Conservation (phyloP, 2,797 vertebrate genomes). For the Oophaga sylvatica region DNA sequence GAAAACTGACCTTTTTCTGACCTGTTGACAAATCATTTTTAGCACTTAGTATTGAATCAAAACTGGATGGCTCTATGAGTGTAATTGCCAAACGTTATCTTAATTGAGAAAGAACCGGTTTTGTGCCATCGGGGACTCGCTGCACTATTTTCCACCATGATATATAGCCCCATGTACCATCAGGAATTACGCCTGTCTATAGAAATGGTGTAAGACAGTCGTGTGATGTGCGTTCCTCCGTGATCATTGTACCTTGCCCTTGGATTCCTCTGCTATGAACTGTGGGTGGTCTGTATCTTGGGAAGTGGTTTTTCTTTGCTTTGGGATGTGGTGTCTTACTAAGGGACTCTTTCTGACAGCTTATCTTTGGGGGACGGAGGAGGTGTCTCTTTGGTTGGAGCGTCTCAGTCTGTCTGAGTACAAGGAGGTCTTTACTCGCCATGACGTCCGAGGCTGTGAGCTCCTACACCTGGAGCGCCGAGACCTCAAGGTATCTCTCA, state of each 20-base stretch:
- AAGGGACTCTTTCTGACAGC: constrained; percentile 82
- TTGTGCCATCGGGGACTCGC: not conserved
- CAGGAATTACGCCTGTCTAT: not conserved
- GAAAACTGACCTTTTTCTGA: too few species aligned
- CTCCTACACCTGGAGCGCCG: constrained; percentile 95
- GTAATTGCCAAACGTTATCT: not conserved
- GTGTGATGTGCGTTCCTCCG: not conserved
- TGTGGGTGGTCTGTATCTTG: constrained; percentile 46
- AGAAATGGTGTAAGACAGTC: too few species aligned
- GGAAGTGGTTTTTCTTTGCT: constrained; percentile 61
- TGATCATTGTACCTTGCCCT: not conserved
- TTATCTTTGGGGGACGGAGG: constrained; percentile 95
- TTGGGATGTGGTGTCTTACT: constrained; percentile 75
- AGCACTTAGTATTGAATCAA: not conserved
- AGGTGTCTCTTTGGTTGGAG: constrained; percentile 96
- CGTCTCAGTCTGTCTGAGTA: constrained; percentile 94
- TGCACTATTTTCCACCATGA: not conserved
- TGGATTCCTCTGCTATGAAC: constrained; percentile 53
- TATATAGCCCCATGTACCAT: not conserved
- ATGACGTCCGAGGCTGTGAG: constrained; percentile 93
- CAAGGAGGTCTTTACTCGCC: constrained; percentile 94
- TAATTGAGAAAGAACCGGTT: not conserved
- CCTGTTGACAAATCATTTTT: not conserved
- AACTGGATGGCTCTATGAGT: not conserved
- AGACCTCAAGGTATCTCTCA: constrained; percentile 91